Evolutionary conservation across 2,888 invertebrate genomes (phyloP).

Genomic region (Drosophila tanythrix): DNA sequence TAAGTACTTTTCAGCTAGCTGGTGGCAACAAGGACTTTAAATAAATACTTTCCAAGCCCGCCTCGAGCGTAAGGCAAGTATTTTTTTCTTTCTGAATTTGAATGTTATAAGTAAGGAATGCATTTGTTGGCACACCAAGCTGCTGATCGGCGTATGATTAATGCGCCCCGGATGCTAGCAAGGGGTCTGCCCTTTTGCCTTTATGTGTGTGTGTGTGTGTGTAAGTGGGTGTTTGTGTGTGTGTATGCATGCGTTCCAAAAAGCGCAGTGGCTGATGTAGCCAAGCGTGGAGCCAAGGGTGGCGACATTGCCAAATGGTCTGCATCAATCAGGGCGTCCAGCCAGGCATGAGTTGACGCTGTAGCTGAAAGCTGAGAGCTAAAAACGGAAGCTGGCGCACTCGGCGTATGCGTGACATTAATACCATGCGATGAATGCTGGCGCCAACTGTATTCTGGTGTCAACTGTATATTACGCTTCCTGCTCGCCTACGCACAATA

Average conservation of each 20-base stretch:
- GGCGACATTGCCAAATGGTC: slow-evolving; percentile 48
- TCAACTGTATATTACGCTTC: neutral
- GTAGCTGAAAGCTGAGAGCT: neutral
- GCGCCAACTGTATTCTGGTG: neutral
- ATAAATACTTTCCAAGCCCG: neutral
- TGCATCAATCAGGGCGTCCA: slow-evolving; percentile 46
- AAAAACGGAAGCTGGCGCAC: slow-evolving; percentile 8
- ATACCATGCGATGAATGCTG: slow-evolving; percentile 49
- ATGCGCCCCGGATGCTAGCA: slow-evolving; percentile 35
- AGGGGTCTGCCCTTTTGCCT: slow-evolving; percentile 14
- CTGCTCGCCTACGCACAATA: slow-evolving; percentile 1
- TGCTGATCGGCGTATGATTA: slow-evolving; percentile 60
- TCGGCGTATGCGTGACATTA: slow-evolving; percentile 65
- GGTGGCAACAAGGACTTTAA: neutral
- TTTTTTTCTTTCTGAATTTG: neutral
- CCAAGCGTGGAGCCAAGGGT: slow-evolving; percentile 17
- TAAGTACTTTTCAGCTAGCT: neutral
- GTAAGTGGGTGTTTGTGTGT: neutral
- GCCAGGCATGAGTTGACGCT: slow-evolving; percentile 10
- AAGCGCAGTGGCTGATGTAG: neutral
- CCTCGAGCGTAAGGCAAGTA: neutral
- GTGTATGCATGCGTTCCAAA: neutral
- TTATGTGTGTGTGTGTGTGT: neutral
- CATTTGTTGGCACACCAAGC: neutral
- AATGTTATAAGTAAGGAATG: neutral